Evolutionary conservation across 2,797 vertebrate species (phyloP), one percentile per base, ranked within the genome.

Genomic region (Etheostoma perlongum): DNA sequence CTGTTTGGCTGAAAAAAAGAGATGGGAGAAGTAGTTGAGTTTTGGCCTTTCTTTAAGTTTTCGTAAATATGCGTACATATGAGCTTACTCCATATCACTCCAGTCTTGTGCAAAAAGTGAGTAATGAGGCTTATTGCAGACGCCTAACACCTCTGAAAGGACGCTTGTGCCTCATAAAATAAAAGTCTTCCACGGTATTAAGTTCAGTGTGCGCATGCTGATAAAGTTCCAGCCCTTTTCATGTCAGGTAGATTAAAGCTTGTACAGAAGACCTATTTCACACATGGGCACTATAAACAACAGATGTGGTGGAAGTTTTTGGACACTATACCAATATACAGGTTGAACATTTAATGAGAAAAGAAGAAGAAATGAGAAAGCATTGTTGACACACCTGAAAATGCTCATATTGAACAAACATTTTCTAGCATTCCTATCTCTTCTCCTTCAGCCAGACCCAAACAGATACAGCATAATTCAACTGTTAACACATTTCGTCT

Each of bases 391-490:
- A 70, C 62, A 77, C 72, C 49, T 74, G 69, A 63, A 76, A 30
- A 33, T 33, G 46, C 57, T 75, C 67, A 59, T 7, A 59, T 21
- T 49, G 33, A 80, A 67, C 88, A 86, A 80, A 62, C 11, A 69
- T 62, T 79, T 85, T 76, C 61, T 42, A 66, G 27, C 69, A 74
- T 79, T 54, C 44, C 18, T 62, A 54, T 74, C 33, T 51, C 74
- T 33, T 49, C 54, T 77, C 73, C 75, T 76, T 36, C 21, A 1
- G 81, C 44, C 42, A 51, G 64, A 72, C 30, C 49, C 23, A 72
- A 52, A 73, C 21, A 74, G 59, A 92, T 76, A 42, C 46, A 47
- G 67, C 75, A 62, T 81, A 85, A 83, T 85, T 89, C 79, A 87
- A 83, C 54, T 49, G 80, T 74, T 60, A 85, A 83, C 83, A 75